Conservation (phyloP, 2,797 vertebrate genomes). For the Fratercula arctica region DNA sequence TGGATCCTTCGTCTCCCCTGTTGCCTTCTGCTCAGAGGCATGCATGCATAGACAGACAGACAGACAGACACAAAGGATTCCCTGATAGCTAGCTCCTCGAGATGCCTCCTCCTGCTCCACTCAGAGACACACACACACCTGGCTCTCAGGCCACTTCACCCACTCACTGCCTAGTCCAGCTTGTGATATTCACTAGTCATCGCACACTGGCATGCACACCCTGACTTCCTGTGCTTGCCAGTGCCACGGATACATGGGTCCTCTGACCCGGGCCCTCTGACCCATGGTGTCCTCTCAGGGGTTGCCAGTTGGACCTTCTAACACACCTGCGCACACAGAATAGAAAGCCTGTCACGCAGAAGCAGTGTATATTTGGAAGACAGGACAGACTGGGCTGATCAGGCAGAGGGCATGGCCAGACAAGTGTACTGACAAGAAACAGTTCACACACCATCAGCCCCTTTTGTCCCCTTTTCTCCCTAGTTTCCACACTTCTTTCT, state of each 20-base stretch:
- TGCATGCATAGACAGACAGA: accelerated
- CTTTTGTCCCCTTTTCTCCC: not conserved
- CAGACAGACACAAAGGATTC: not conserved
- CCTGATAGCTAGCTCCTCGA: not conserved
- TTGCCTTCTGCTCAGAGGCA: not conserved
- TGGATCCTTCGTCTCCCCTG: not conserved
- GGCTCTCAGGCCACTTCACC: not conserved
- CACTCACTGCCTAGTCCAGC: not conserved
- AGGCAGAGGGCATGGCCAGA: not conserved
- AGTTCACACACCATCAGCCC: not conserved
- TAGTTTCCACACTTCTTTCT: not conserved
- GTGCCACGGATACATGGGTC: too few species aligned
- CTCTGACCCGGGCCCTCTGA: not conserved
- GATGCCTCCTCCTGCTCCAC: not conserved
- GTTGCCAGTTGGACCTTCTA: not conserved
- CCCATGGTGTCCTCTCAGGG: not conserved
- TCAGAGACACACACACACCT: too few species aligned
- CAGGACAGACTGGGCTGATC: not conserved
- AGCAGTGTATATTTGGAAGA: not conserved
- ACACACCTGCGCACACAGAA: not conserved
- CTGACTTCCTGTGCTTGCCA: not conserved
- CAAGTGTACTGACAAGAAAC: not conserved
- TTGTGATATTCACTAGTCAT: not conserved
- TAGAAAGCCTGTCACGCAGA: not conserved
- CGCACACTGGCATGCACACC: too few species aligned